Conservation (phyloP, 2,797 vertebrate genomes). For the Fundulus diaphanus region DNA sequence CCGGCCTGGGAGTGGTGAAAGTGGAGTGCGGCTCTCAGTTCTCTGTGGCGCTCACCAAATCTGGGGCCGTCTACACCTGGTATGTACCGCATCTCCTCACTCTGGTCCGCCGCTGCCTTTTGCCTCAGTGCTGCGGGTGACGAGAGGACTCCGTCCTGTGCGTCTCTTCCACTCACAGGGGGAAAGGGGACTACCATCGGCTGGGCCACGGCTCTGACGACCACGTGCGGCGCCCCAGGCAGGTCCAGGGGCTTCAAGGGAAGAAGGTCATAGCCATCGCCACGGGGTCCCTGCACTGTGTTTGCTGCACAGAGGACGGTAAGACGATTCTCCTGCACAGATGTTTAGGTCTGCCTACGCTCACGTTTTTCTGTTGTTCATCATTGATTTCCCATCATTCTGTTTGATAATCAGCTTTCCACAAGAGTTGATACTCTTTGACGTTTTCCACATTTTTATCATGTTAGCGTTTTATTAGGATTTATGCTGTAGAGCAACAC, state of each 20-base stretch:
- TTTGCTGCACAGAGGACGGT: slow-evolving; percentile 99
- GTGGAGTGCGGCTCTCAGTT: slow-evolving; percentile 99
- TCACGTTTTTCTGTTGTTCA: too few relatives aligned
- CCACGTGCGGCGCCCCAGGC: slow-evolving; percentile 93
- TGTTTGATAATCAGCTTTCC: too few relatives aligned
- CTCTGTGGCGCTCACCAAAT: slow-evolving; percentile 96
- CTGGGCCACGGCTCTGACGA: slow-evolving; percentile 97
- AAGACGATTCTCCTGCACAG: slow-evolving; percentile 34
- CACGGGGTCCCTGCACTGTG: slow-evolving; percentile 96
- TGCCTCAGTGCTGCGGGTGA: not conserved
- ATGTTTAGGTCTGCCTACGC: not conserved
- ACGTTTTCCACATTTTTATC: too few relatives aligned
- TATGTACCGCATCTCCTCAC: slow-evolving; percentile 56
- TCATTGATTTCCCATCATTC: too few relatives aligned
- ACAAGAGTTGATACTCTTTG: too few relatives aligned
- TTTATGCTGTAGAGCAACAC: too few relatives aligned
- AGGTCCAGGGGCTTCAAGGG: slow-evolving; percentile 97
- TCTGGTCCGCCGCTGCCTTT: not conserved
- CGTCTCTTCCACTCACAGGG: slow-evolving; percentile 79
- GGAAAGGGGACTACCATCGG: slow-evolving; percentile 98
- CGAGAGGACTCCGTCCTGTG: not conserved
- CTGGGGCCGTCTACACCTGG: slow-evolving; percentile 98
- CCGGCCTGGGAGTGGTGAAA: slow-evolving; percentile 94
- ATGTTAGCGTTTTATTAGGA: too few relatives aligned
- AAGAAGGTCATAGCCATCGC: slow-evolving; percentile 99